These are phyloP conservation scores for Hypsibius dujardini DNA, from an alignment of 1,140 invertebrate genomes.

Conservation along the genomic window DNA sequence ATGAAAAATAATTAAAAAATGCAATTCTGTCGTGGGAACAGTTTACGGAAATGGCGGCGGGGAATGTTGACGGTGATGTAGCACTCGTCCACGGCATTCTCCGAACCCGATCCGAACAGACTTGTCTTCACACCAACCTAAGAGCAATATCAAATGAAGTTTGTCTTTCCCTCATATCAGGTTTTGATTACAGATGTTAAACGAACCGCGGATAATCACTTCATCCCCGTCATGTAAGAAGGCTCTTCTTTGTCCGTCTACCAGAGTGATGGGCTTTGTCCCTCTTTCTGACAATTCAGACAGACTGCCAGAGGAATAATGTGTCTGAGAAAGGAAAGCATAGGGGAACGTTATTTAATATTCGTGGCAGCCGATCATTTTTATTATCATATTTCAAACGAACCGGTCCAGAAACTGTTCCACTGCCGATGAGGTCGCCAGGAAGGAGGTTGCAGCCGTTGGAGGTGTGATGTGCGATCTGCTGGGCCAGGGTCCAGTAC, in stretches of 20 bases:
- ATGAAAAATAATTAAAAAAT: too few relatives aligned
- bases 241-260: background rate
- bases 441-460: background rate
- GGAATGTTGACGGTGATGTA: too few relatives aligned
- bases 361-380: background rate
- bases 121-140: too few relatives aligned
- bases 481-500: slow-evolving; percentile 4
- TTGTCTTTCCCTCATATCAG: too few relatives aligned
- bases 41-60: too few relatives aligned
- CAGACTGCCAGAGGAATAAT: background rate
- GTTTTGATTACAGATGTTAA: too few relatives aligned
- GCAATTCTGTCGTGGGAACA: too few relatives aligned
- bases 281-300: slow-evolving; percentile 5
- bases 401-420: slow-evolving; percentile 9
- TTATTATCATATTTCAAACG: background rate
- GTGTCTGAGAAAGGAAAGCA: background rate
- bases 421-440: background rate
- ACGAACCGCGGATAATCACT: background rate
- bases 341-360: background rate
- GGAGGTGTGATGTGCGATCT: background rate
- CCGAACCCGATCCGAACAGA: too few relatives aligned
- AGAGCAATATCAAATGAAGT: too few relatives aligned
- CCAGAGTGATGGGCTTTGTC: background rate
- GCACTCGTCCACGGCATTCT: too few relatives aligned
- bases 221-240: background rate